Evolutionary conservation across 2,113 vertebrate species (phyloP).

Genomic region (Rhabdornis inornatus): DNA sequence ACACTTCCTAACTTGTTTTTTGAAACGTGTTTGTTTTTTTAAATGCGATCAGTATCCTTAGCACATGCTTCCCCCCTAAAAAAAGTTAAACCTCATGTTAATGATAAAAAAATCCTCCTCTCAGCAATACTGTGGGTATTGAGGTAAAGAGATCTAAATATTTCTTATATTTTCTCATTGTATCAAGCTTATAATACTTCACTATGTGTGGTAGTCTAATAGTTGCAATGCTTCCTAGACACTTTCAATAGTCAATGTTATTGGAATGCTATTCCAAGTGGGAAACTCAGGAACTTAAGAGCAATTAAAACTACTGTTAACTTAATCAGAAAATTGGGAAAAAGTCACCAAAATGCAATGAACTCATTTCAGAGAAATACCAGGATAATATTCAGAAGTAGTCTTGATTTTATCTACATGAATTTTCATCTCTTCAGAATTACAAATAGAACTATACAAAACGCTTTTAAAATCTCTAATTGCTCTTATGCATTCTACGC

Average conservation of each 20-base stretch:
- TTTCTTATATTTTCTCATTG: background rate
- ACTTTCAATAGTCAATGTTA: background rate
- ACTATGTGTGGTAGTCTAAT: background rate
- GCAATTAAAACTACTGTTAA: background rate
- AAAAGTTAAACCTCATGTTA: background rate
- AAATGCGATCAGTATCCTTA: background rate
- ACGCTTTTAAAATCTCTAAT: background rate
- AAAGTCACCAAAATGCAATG: background rate
- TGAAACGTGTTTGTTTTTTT: background rate
- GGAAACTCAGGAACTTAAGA: background rate
- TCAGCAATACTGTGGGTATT: background rate
- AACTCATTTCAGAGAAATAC: background rate
- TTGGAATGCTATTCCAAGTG: background rate
- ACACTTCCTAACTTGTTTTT: background rate
- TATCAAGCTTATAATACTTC: background rate
- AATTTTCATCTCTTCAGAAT: background rate
- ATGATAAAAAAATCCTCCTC: background rate
- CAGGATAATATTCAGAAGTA: background rate
- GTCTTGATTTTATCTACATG: background rate
- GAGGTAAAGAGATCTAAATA: background rate
- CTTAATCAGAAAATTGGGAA: background rate
- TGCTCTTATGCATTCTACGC: background rate
- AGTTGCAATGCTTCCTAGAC: background rate
- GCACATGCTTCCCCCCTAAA: background rate
- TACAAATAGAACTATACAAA: background rate